Conservation (phyloP, 1,140 invertebrate genomes). For the Eciton burchellii region DNA sequence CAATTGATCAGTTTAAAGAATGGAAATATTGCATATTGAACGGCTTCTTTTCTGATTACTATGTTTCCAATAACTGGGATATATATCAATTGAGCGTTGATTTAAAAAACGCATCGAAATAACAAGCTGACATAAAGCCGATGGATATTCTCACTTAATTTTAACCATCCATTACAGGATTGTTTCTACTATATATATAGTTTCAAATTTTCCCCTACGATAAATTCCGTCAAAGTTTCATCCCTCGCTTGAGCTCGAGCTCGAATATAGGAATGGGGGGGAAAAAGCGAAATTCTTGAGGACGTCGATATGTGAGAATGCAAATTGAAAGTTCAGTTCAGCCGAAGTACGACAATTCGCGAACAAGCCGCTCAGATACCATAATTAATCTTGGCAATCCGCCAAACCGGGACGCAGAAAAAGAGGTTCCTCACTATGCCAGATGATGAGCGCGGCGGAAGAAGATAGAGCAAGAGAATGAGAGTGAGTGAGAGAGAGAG, state of each 20-base stretch:
- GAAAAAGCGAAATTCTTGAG: constrained; percentile 11
- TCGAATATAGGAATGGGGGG: background rate
- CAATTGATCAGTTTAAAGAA: background rate
- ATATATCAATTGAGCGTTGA: too few species aligned
- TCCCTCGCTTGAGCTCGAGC: background rate
- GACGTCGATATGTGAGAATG: constrained; percentile 8
- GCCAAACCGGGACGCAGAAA: constrained; percentile 71
- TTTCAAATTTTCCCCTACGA: background rate
- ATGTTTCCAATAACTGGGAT: too few species aligned
- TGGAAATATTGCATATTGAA: too few species aligned
- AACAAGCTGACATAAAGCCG: background rate
- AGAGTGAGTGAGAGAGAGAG: background rate
- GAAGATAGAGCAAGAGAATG: background rate
- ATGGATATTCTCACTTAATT: background rate
- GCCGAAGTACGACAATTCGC: constrained; percentile 52
- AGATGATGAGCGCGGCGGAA: constrained; percentile 10
- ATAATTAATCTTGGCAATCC: constrained; percentile 80
- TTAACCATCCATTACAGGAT: background rate
- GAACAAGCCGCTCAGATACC: constrained; percentile 54
- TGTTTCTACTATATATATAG: background rate
- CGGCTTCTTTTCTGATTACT: too few species aligned
- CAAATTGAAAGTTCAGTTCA: constrained; percentile 55
- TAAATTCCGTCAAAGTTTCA: background rate
- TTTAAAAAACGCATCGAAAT: too few species aligned
- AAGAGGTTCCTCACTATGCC: constrained; percentile 39